Base-by-base conservation (phyloP, 23 tunicate species). In the Ascidia mentula region DNA sequence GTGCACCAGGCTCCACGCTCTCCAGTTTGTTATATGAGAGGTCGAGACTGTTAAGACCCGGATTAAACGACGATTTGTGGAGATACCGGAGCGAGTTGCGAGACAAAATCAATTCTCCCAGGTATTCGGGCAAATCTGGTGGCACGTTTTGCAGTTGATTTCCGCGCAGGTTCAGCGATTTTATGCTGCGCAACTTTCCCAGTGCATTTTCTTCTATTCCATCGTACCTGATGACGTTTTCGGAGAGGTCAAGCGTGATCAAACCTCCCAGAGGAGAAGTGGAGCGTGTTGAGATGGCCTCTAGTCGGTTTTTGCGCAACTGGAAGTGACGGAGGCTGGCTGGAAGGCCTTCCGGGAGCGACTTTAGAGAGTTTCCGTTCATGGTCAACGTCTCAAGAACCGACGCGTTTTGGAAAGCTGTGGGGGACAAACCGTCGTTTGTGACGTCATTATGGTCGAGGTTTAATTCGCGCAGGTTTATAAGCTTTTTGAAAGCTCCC, bases 391-490 rank as follows among this genome's bases (percentile, higher is more conserved):
- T 32, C 32, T 65, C 26, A 12, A 84, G 32, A 13, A 46, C 6
- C 17, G 20, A 18, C 3, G 82, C 76, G 31, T 40, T 30, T 32
- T 28, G 38, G 60, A 84, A 84, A 3, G 82, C 77, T 6, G 75
- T 77, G 12, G 53, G n/a, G 5, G 88, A 78, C 32, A 91, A 39
- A 0, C 97, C 91, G 60, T 82, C 75, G 82, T 88, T 88, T 60
- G 93, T 80, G 35, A 92, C 84, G 46, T 90, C 59, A 79, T 92
- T 92, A 0, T 80, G 77, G 45, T 88, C 93, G 32, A 92, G 73
- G 45, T 79, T 46, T 15, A 92, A 80, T 73, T 75, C 82, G 36
- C 0, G 32, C 38, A 92, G 82, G 22, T 37, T 24, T 18, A 45
- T 36, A 22, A 87, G 46, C 18, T 86, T 86, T 28, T 46, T 59